Evolutionary conservation across 2,888 invertebrate species (phyloP), one percentile per base, ranked within the genome.

Genomic region (Epinotia nisella): DNA sequence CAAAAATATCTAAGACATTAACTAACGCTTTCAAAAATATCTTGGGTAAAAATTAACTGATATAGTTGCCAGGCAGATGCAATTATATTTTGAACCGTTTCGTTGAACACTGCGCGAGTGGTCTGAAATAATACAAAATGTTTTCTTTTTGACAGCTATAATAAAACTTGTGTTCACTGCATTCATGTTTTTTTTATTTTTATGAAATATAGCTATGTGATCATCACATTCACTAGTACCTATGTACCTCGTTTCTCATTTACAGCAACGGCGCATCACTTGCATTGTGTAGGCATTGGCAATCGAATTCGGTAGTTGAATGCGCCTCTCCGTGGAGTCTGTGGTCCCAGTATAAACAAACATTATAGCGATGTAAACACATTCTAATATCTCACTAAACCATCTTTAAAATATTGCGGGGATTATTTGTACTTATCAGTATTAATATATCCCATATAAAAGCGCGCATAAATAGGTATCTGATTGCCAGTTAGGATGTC

Each of bases 151-250:
- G 58, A 9, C 29, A 58, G n/a, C 29, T 29, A n/a, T 58, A 58
- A n/a, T 58, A 58, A 58, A 58, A 24, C n/a, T 21, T 10, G 9
- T 29, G 29, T n/a, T 49, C 15, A 15, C 10, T 58, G n/a, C 29
- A 29, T 29, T 29, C 7, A 58, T n/a, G 58, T 7, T 29, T 58
- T 29, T 58, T 58, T 58, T 58, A 58, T 58, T 58, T 58, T 1
- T 56, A 24, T 13, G 7, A 35, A n/a, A 49, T 1, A 49, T 1
- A 49, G 5, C 4, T 49, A 15, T 15, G 45, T 4, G 4, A 45
- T 45, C 15, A 15, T 45, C 15, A n/a, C n/a, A n/a, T n/a, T n/a
- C n/a, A 45, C 45, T 15, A 45, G 13, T 13, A 15, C 45, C 4
- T 15, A 9, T 1, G 1, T 1, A 45, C 15, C 11, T 45, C 15